phyloP scores from a whole-genome alignment of 1,140 invertebrate genomes.

The Solenopsis invicta region DNA sequence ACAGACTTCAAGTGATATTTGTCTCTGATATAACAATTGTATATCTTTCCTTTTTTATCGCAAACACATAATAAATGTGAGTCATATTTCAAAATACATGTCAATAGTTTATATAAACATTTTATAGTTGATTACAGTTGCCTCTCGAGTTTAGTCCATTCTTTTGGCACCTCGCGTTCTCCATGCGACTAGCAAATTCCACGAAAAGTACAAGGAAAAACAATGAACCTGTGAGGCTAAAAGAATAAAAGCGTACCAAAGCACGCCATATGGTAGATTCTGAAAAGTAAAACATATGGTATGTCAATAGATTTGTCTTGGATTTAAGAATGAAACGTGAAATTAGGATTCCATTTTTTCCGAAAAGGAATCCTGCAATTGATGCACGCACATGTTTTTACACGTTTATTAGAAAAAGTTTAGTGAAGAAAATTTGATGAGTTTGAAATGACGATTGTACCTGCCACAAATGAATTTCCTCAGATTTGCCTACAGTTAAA shows the following conservation, averaged over 20 bases:
- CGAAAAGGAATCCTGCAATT: neutral
- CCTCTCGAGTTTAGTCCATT: constrained; percentile 79
- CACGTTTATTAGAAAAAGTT: neutral
- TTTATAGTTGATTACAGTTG: neutral
- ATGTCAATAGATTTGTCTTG: neutral
- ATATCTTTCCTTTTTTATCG: constrained; percentile 17
- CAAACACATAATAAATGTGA: constrained; percentile 20
- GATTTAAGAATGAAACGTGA: neutral
- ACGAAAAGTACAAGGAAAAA: constrained; percentile 96
- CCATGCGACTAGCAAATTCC: constrained; percentile 95
- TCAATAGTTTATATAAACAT: constrained; percentile 30
- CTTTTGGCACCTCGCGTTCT: constrained; percentile 90
- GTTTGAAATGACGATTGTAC: constrained; percentile 85
- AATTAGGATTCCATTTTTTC: neutral
- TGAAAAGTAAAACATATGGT: constrained; percentile 82
- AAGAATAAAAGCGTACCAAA: constrained; percentile 97
- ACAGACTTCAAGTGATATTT: constrained; percentile 17
- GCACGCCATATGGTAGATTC: constrained; percentile 96
- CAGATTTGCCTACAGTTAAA: constrained; percentile 90
- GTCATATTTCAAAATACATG: constrained; percentile 5
- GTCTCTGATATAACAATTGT: constrained; percentile 8
- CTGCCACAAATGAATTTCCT: constrained; percentile 93
- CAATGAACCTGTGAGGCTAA: constrained; percentile 96
- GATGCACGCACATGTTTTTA: too few relatives aligned
- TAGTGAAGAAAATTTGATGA: constrained; percentile 1